These are phyloP conservation scores for Neodiprion virginianus DNA, from an alignment of 1,140 invertebrate genomes.

Conservation along the genomic window DNA sequence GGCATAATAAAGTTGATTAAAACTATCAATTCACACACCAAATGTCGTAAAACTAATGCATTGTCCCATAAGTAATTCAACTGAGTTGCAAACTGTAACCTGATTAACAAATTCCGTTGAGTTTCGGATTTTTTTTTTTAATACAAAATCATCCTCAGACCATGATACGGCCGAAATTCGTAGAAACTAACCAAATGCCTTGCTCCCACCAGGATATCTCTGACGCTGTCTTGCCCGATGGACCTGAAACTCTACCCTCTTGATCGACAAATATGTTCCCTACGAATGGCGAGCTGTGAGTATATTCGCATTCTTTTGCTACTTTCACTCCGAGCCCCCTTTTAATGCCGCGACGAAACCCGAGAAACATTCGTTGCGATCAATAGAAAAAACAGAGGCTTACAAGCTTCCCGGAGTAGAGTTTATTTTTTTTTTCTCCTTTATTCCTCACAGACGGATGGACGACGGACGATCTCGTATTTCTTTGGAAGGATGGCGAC, in stretches of 20 bases:
- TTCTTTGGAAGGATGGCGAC: constrained; percentile 92
- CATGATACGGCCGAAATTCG: too few relatives aligned
- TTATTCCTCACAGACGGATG: constrained; percentile 77
- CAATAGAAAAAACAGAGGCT: constrained; percentile 13
- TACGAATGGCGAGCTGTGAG: constrained; percentile 96
- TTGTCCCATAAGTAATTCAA: too few relatives aligned
- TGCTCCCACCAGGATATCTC: constrained; percentile 74
- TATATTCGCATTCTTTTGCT: constrained; percentile 45
- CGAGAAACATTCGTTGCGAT: constrained; percentile 17
- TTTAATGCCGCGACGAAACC: not conserved
- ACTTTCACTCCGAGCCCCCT: not conserved
- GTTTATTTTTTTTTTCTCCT: too few relatives aligned
- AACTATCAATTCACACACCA: too few relatives aligned
- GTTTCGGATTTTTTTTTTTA: too few relatives aligned
- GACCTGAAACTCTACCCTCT: constrained; percentile 94
- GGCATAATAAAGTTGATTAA: too few relatives aligned
- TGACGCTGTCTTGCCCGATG: constrained; percentile 95
- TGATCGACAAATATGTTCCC: constrained; percentile 90
- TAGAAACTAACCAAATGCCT: too few relatives aligned
- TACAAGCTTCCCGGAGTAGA: not conserved
- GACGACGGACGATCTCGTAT: constrained; percentile 93
- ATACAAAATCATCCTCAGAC: too few relatives aligned
- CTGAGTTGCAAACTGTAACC: not conserved
- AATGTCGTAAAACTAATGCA: too few relatives aligned
- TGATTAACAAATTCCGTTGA: constrained; percentile 9